phyloP scores from a whole-genome alignment of 2,797 vertebrate genomes.

The Micrastur ruficollis region DNA sequence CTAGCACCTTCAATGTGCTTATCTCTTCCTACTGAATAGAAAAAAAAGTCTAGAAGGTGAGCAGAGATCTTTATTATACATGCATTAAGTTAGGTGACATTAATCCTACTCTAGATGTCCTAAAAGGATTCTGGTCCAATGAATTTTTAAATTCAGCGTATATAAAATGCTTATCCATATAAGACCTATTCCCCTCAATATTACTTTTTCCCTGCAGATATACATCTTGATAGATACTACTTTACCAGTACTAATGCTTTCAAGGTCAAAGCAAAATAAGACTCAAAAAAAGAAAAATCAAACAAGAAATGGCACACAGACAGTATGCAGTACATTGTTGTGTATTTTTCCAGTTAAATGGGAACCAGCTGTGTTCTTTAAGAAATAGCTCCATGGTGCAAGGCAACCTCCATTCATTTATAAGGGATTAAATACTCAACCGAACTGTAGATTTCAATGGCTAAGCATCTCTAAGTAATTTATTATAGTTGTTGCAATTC shows the following conservation, averaged over 20 bases:
- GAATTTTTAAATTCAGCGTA: background rate
- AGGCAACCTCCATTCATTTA: background rate
- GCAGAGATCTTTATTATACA: background rate
- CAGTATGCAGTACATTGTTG: background rate
- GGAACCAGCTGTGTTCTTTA: background rate
- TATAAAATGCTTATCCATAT: background rate
- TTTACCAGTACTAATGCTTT: background rate
- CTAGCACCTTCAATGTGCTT: background rate
- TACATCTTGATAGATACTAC: background rate
- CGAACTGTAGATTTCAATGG: background rate
- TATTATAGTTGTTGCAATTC: background rate
- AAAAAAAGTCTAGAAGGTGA: background rate
- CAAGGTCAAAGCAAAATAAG: background rate
- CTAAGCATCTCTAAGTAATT: background rate
- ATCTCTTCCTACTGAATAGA: background rate
- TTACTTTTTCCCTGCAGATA: background rate
- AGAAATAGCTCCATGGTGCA: background rate
- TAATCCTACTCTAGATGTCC: background rate
- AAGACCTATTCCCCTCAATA: background rate
- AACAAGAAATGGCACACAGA: background rate
- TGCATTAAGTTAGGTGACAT: background rate
- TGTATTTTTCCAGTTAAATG: background rate
- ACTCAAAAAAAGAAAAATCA: background rate
- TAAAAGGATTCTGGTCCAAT: background rate
- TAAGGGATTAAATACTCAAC: background rate